Evolutionary conservation across 92 coral and sea anemone species (phyloP), one percentile per base, ranked within the genome.

Genomic region (Chrysogorgia sp.): DNA sequence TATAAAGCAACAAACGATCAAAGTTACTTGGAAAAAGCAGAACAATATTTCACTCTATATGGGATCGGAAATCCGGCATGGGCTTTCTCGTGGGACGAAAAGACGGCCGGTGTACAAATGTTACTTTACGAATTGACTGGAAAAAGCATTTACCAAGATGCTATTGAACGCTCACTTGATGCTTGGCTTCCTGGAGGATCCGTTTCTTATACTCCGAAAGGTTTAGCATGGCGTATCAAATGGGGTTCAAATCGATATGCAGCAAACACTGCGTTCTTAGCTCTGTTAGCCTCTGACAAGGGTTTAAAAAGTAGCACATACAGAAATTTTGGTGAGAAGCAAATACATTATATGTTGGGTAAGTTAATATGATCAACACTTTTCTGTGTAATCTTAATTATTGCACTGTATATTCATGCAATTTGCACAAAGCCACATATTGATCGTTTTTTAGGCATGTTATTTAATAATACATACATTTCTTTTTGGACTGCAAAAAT

Each of bases 181-280:
- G 76, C 77, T 32, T 88, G 96, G 96, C 83, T 91, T 31, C 96
- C 90, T 2, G 88, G 90, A 0, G 84, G 83, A 13, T 87, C 77
- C 2, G 81, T 86, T 34, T 25, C 35, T 14, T 88, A 91, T 77
- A 91, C 96, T 8, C 96, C 89, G 13, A 91, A 91, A 77, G 96
- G 96, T 29, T 85, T 91, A 12, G 92, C 96, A n/a, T 91, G 96
- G 96, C 82, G 90, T 15, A 84, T 50, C 63, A 55, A 81, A 71
- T 91, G 92, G 97, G 92, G 97, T 50, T 80, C 92, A 43, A 91
- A 88, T 80, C 90, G 97, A 33, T 91, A 91, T 87, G 55, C 97
- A 52, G 97, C 92, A 55, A 91, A 91, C 84, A 83, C 90, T 19
- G 97, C 97, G 13, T 91, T 88, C 86, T 78, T 91, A 50, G 97